Conservation (phyloP, 2,888 invertebrate genomes). For the Aspidapion aeneum region DNA sequence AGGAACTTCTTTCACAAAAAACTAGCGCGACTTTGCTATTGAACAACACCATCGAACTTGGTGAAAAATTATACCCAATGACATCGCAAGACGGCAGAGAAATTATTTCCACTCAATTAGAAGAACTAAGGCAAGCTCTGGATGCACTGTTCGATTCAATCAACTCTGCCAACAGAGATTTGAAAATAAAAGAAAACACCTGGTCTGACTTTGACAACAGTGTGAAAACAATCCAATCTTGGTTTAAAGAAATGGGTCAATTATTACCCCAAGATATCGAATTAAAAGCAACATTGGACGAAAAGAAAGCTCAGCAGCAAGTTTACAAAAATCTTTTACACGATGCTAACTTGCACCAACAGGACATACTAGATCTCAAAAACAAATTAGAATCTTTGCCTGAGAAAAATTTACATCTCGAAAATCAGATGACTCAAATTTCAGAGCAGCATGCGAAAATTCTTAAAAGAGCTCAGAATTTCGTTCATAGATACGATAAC, state of each 20-base stretch:
- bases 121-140: constrained; percentile 79
- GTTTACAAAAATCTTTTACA: constrained; percentile 78
- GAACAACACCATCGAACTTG: constrained; percentile 81
- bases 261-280: constrained; percentile 76
- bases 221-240: constrained; percentile 70
- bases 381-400: constrained; percentile 78
- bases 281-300: constrained; percentile 81
- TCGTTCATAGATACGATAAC: constrained; percentile 80
- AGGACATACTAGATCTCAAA: constrained; percentile 77
- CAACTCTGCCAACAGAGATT: constrained; percentile 70
- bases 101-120: constrained; percentile 74
- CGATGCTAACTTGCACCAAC: constrained; percentile 81
- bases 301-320: constrained; percentile 85
- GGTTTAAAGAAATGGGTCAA: constrained; percentile 74
- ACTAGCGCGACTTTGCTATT: constrained; percentile 70
- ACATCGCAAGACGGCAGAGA: constrained; percentile 88
- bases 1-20: constrained; percentile 72
- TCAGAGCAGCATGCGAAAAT: constrained; percentile 70
- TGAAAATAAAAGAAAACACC: constrained; percentile 77
- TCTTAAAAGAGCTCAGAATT: constrained; percentile 66
- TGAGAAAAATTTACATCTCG: constrained; percentile 71
- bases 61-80: constrained; percentile 82
- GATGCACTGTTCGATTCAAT: constrained; percentile 79
- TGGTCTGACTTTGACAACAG: constrained; percentile 92
- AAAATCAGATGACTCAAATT: constrained; percentile 65